These are phyloP conservation scores for Tigriopus japonicus DNA, from an alignment of 1,140 invertebrate species.

Conservation along the genomic window DNA sequence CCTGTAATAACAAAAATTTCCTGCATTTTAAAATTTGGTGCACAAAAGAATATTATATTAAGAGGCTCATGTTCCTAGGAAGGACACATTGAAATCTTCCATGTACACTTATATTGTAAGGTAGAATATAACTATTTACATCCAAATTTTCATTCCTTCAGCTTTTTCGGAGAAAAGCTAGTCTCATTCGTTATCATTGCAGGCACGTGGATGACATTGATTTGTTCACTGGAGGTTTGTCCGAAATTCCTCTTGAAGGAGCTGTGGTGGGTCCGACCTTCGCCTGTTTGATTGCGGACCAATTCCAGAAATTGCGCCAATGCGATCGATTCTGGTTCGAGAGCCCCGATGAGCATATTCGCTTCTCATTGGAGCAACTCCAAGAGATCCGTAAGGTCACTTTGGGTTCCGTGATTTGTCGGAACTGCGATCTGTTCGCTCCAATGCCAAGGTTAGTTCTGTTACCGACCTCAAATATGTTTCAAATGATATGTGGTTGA, in stretches of 20 bases:
- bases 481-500: too few relatives aligned
- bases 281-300: constrained; percentile 39
- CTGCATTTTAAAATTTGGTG: too few relatives aligned
- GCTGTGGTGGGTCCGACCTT: constrained; percentile 42
- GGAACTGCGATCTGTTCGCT: background rate
- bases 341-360: background rate
- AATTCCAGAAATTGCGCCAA: constrained; percentile 27
- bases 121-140: too few relatives aligned
- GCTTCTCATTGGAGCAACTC: background rate
- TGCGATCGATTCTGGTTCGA: background rate
- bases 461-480: too few relatives aligned
- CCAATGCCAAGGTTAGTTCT: too few relatives aligned
- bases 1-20: too few relatives aligned
- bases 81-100: too few relatives aligned
- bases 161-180: too few relatives aligned
- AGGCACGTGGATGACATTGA: constrained; percentile 56
- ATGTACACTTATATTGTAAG: too few relatives aligned
- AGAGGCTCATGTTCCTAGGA: too few relatives aligned
- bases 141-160: too few relatives aligned
- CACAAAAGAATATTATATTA: too few relatives aligned
- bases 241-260: constrained; percentile 36
- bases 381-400: background rate
- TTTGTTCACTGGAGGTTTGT: constrained; percentile 64
- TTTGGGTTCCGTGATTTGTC: background rate
- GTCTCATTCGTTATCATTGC: background rate